A percentile compares a stretch with the other conserved stretches of the same genome.
These are phyloP conservation scores for Chrysemys picta DNA, from an alignment of 2,113 vertebrate species.

Conservation along the genomic window DNA sequence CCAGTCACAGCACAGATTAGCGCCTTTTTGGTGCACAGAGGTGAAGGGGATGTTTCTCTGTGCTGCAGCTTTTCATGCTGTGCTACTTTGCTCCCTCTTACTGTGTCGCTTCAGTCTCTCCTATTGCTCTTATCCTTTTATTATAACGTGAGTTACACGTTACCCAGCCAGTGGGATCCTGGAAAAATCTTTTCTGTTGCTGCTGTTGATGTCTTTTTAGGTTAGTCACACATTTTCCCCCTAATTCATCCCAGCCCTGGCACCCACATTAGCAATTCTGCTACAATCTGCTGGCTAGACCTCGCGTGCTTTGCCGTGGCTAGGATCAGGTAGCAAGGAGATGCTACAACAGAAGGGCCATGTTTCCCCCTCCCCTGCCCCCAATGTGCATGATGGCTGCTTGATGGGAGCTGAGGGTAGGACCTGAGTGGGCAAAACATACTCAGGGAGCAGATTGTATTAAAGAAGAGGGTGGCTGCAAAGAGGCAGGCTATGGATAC, in stretches of 20 bases:
- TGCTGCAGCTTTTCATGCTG: neutral
- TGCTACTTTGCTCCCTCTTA: neutral
- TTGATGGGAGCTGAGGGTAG: neutral
- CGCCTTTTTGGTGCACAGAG: neutral
- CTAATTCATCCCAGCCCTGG: no score
- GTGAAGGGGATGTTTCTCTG: neutral
- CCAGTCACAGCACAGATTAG: neutral
- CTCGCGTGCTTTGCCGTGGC: neutral
- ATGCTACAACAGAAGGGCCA: neutral
- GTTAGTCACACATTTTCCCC: no score
- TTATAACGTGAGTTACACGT: accelerated
- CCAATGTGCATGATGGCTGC: neutral
- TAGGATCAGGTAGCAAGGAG: neutral
- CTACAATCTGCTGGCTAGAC: neutral
- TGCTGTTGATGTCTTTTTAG: neutral
- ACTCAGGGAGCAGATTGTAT: neutral
- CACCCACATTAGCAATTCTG: neutral
- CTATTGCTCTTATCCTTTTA: neutral
- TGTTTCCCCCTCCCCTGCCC: neutral
- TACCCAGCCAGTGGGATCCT: neutral
- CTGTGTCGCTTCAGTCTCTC: neutral
- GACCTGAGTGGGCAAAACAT: neutral
- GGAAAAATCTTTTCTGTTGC: neutral
- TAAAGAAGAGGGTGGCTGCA: neutral
- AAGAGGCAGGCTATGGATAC: neutral